Base-by-base conservation (phyloP, 1,140 invertebrate species). In the Teleogryllus occipitalis region DNA sequence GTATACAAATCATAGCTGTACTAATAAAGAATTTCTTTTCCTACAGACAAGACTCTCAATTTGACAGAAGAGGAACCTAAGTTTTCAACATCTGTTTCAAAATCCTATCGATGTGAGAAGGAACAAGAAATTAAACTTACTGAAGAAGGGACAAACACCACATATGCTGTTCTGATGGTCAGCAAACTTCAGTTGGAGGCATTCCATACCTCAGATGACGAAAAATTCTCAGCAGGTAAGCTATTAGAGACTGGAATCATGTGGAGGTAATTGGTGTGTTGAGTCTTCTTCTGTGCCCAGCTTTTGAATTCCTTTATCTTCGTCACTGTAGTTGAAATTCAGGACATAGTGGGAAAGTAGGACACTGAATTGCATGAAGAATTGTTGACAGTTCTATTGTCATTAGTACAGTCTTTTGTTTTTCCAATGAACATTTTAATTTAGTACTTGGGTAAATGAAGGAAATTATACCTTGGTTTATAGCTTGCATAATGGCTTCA, bases 131-230 rank as follows among this genome's bases (percentile, higher is more conserved):
- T 93, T 4, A 86, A 89, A 81, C 85, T 93, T 81, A 88, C 85
- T 15, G 83, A 83, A 0, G 82, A 75, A 47, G 22, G 22, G 46
- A 79, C 7, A 18, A 79, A 79, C 21, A 46, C 6, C 8, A 74
- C 78, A 14, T 14, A 47, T 48, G 78, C 27, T 0, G 21, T 14
- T 46, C 12, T 79, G 46, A 84, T 39, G 82, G 82, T 93, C 14
- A 86, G 87, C n/a, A 83, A 90, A 82, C 85, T 94, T 15, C 92
- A 93, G 83, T 89, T 92, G 81, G 90, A 94, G 86, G 93, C 93
- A n/a, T 95, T 93, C 88, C 88, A 88, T 80, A 84, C 82, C 12
- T 84, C 85, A 6, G 86, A 86, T 73, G 85, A 84, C 21, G 84
- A 82, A 0, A 80, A 81, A 3, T 92, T 92, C 85, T 88, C 87